These are phyloP conservation scores for Phrynocephalus guinanensis DNA, from an alignment of 2,797 vertebrate species.

Conservation along the genomic window DNA sequence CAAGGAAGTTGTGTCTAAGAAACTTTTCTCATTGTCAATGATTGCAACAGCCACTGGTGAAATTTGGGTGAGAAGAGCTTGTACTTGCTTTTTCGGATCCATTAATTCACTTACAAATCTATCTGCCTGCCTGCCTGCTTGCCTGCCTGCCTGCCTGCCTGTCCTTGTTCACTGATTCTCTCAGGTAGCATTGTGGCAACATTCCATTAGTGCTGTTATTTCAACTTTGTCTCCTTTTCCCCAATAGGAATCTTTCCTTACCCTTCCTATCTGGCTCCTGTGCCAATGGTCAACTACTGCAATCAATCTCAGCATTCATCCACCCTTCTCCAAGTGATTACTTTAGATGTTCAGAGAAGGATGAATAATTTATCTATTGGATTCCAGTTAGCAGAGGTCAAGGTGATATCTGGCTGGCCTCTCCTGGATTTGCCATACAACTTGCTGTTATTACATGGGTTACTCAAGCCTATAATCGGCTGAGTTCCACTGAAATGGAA, in stretches of 20 bases:
- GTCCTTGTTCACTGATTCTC: constrained; percentile 15
- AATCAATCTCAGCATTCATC: constrained; percentile 18
- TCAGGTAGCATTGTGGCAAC: not conserved
- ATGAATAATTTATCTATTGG: constrained; percentile 58
- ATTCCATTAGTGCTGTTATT: not conserved
- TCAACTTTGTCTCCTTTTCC: constrained; percentile 16
- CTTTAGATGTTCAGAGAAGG: constrained; percentile 31
- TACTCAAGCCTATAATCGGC: constrained; percentile 53
- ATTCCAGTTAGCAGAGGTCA: constrained; percentile 61
- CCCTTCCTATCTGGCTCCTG: not conserved
- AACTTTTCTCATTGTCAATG: constrained; percentile 26
- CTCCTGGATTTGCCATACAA: constrained; percentile 49
- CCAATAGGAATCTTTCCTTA: not conserved
- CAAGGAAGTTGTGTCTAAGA: not conserved
- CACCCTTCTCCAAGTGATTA: constrained; percentile 25
- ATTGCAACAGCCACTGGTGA: constrained; percentile 14
- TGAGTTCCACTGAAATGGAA: constrained; percentile 44
- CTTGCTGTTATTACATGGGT: constrained; percentile 46
- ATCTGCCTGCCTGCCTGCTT: too few relatives aligned
- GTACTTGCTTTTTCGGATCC: not conserved
- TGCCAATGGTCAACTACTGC: constrained; percentile 31
- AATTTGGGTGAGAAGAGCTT: not conserved
- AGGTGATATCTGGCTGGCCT: constrained; percentile 37
- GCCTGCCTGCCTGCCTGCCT: not conserved
- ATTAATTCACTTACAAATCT: not conserved